Evolutionary conservation across 2,113 vertebrate genomes (phyloP), one percentile per base, ranked within the genome.

Genomic region (Passer domesticus): DNA sequence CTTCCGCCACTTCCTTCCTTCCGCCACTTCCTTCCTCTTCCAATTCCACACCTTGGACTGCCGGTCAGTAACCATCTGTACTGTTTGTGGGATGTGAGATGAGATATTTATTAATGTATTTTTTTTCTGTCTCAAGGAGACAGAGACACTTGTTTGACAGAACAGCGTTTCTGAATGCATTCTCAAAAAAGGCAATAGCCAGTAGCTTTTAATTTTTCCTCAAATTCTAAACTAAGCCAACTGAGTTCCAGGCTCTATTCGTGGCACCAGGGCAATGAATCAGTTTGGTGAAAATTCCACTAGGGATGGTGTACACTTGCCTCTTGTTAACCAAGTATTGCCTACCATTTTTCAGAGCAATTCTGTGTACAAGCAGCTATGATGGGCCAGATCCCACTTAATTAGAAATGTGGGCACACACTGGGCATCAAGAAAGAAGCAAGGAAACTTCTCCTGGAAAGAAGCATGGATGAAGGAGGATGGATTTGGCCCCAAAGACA

Each of bases 231-330:
- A 49, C 55, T 21, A 59, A 50, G 55, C 30, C 52, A 80, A 49
- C 30, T 20, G 16, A 33, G 8, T n/a, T 13, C 43, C 0, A 0
- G 52, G 16, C 7, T 43, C 25, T 52, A 2, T 22, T 59, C 44
- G 53, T 6, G 2, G 24, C 44, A 44, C 30, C 58, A 41, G 27
- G 68, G 39, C 47, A 77, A 16, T 15, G 25, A 58, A 62, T n/a
- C 11, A 55, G 23, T 59, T 80, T 56, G 52, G 59, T 50, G 46
- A 62, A 56, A 68, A 75, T 52, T 68, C n/a, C 31, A 59, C 63
- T 35, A 75, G 31, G 12, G 21, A 22, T n/a, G 31, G 17, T 60
- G 13, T 17, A 31, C 0, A 0, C 18, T 43, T 69, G 23, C 16
- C 30, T 89, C 83, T 74, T 53, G 22, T 76, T 76, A 76, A 53